Evolutionary conservation across 1,140 invertebrate genomes (phyloP), one percentile per base, ranked within the genome.

Genomic region (Hypothenemus hampei): DNA sequence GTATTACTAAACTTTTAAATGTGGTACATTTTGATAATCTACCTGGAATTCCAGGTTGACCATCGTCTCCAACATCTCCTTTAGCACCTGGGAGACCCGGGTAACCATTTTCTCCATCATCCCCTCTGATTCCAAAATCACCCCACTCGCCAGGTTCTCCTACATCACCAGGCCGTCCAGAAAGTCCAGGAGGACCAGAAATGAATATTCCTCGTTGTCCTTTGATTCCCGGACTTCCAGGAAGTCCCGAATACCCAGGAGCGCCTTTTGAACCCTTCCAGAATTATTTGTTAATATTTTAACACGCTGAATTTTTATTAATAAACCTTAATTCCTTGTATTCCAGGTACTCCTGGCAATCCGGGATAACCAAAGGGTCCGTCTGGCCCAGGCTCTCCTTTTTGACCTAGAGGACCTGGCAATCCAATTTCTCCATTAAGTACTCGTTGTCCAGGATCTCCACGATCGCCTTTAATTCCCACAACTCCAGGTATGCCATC

Each of bases 121-220:
- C 65, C 20, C 86, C 86, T 48, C 76, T 63, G 67, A 78, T 76
- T 24, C 86, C 86, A 15, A 74, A 69, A 24, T 75, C 70, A 29
- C 87, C 87, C 18, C 72, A 69, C 67, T 81, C 78, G 8, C 87
- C 87, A 6, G 78, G 71, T 4, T 77, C 75, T 31, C 89, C 73
- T 16, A 63, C 46, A 19, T 46, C 13, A 18, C 78, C 72, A 8
- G 55, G 37, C 2, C 15, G 20, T 7, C 81, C 82, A 19, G 73
- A 63, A 39, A 72, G 73, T 3, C 81, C 81, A 35, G 72, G 71
- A 0, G 58, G 62, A 15, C 81, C 81, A 8, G 60, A 66, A 3
- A 59, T 26, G 58, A 84, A 76, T 10, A 73, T 68, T 8, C 81
- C 81, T 24, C 66, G 63, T 47, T 68, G 68, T 35, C 74, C 72